Percentiles rank a stretch among this genome's conserved stretches.
Evolutionary conservation across 2,113 vertebrate genomes (phyloP).

Genomic region (Vulpes lagopus): DNA sequence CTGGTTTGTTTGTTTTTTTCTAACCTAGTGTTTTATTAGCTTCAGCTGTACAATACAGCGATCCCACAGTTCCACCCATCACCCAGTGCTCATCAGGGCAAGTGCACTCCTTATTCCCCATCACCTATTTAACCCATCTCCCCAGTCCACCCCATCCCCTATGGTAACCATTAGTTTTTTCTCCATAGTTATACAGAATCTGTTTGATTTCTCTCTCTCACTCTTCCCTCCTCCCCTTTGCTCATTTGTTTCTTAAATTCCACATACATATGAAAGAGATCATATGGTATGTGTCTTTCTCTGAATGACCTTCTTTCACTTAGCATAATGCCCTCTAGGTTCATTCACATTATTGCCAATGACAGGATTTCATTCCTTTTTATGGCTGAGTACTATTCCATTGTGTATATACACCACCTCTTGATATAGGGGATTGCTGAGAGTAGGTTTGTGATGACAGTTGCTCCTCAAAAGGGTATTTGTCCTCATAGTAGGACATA

Average conservation of each 20-base stretch:
- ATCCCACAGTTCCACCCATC: neutral
- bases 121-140: neutral
- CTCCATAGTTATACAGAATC: neutral
- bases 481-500: no score
- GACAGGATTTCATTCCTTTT: neutral
- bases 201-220: neutral
- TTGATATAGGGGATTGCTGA: no score
- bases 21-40: neutral
- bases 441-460: no score
- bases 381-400: neutral
- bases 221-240: neutral
- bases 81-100: neutral
- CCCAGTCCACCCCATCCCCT: neutral
- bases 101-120: neutral
- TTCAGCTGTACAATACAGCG: neutral
- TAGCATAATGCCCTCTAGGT: neutral
- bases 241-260: neutral
- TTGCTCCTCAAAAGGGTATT: no score
- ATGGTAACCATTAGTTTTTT: neutral
- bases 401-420: neutral
- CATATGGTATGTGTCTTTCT: neutral
- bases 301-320: neutral
- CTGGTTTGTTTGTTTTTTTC: neutral
- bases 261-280: neutral
- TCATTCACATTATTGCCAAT: neutral